Base-by-base conservation (phyloP, 1,140 invertebrate genomes). In the Leptonema lineaticorne region DNA sequence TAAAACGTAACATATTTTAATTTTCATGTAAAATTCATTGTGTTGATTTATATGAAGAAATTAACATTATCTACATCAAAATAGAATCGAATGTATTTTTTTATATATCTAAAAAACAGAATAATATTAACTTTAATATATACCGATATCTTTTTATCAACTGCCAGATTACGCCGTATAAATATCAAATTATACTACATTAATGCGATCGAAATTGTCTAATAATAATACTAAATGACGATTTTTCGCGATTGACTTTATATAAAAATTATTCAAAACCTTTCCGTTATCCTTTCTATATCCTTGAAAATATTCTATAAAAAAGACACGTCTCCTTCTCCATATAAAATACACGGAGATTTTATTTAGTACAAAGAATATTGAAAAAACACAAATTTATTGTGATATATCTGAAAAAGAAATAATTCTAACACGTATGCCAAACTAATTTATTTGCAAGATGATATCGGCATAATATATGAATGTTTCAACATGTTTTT, bases 231-330 rank as follows among this genome's bases (percentile, higher is more conserved):
- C 27, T 53, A 53, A 24, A 20, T 24, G 50, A 53, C 50, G 50
- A 24, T n/a, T 53, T 53, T 53, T 24, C 24, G 50, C 18, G 22
- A 24, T 26, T 20, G 50, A 9, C 27, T 53, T 53, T 53, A 53
- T 53, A 24, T 53, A 53, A 53, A 53, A 53, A 53, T 53, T 53
- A 53, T 53, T 53, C 50, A 53, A 53, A 53, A 24, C 50, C 50
- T 53, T 53, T 53, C 27, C 18, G 37, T 16, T 20, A 53, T 53
- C 22, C 14, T 53, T 24, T 11, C 50, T 24, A 20, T 53, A 24
- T 24, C 5, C 50, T 18, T 18, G 50, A 14, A 18, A n/a, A n/a
- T n/a, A n/a, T n/a, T n/a, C n/a, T n/a, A n/a, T n/a, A n/a, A n/a
- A n/a, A n/a, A n/a, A n/a, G 22, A 22, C 50, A 22, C 18, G 50